These are phyloP conservation scores for Papilio polytes DNA, from an alignment of 1,140 invertebrate genomes.

Conservation along the genomic window DNA sequence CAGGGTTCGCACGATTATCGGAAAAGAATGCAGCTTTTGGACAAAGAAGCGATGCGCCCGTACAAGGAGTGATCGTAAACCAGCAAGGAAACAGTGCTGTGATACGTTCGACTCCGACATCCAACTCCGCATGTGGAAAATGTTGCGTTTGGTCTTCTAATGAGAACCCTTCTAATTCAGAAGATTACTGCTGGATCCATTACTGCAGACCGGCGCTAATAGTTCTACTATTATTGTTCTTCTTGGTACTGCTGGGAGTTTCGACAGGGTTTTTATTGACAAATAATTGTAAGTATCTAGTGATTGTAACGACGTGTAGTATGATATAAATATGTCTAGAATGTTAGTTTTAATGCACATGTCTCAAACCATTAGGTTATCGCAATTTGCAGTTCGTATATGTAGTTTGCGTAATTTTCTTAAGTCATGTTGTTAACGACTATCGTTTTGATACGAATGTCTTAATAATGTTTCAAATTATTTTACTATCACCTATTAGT, in stretches of 20 bases:
- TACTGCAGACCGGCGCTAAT: slow-evolving; percentile 77
- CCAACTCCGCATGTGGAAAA: slow-evolving; percentile 61
- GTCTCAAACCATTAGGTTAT: not conserved
- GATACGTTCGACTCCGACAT: slow-evolving; percentile 61
- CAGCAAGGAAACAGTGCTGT: slow-evolving; percentile 82
- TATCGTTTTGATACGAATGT: not conserved
- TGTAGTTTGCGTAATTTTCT: not conserved
- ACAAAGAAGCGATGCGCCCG: slow-evolving; percentile 72
- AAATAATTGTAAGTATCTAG: slow-evolving; percentile 77
- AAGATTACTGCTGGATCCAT: slow-evolving; percentile 79
- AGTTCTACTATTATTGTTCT: slow-evolving; percentile 75
- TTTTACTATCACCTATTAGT: not conserved
- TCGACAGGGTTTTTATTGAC: slow-evolving; percentile 80
- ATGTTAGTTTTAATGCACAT: not conserved
- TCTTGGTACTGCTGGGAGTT: slow-evolving; percentile 77
- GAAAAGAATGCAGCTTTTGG: slow-evolving; percentile 74
- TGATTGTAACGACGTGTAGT: not conserved
- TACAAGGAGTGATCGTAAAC: slow-evolving; percentile 82
- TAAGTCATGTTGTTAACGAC: slow-evolving; percentile 4
- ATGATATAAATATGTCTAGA: not conserved
- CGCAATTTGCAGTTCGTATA: not conserved
- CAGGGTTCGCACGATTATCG: slow-evolving; percentile 76
- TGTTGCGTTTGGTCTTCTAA: slow-evolving; percentile 64
- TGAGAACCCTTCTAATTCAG: slow-evolving; percentile 70
- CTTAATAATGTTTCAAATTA: not conserved